Evolutionary conservation across 2,888 invertebrate species (phyloP).

Genomic region (Epistrophe eligans): DNA sequence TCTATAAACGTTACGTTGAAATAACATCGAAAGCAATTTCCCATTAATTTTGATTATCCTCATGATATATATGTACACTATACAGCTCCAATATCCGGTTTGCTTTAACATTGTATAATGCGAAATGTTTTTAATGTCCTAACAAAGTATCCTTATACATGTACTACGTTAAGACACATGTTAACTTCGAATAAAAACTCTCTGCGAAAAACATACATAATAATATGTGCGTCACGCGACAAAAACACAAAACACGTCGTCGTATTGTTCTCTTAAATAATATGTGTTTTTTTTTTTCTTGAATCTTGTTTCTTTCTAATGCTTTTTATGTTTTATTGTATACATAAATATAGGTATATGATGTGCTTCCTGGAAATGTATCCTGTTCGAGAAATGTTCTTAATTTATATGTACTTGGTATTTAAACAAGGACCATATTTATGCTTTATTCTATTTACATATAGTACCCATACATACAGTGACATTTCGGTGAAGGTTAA

Average conservation of each 20-base stretch:
- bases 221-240: slow-evolving; percentile 24
- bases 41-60: slow-evolving; percentile 57
- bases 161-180: slow-evolving; percentile 13
- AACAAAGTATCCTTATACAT: slow-evolving; percentile 2
- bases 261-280: slow-evolving; percentile 58
- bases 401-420: slow-evolving; percentile 14
- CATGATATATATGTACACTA: slow-evolving; percentile 6
- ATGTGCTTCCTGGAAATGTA: slow-evolving; percentile 1
- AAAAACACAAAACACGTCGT: slow-evolving; percentile 33
- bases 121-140: slow-evolving; percentile 15
- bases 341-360: too few relatives aligned
- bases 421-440: slow-evolving; percentile 10
- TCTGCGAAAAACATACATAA: neutral
- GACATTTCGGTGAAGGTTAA: slow-evolving; percentile 16
- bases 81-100: slow-evolving; percentile 43
- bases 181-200: slow-evolving; percentile 7
- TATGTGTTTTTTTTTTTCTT: slow-evolving; percentile 22
- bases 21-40: slow-evolving; percentile 55
- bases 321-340: slow-evolving; percentile 10
- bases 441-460: neutral
- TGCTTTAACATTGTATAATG: slow-evolving; percentile 14
- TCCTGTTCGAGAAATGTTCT: slow-evolving; percentile 36
- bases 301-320: slow-evolving; percentile 14
- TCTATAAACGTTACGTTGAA: neutral
- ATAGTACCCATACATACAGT: neutral